Conservation (phyloP, 1,140 invertebrate genomes). For the Laodelphax striatellus region DNA sequence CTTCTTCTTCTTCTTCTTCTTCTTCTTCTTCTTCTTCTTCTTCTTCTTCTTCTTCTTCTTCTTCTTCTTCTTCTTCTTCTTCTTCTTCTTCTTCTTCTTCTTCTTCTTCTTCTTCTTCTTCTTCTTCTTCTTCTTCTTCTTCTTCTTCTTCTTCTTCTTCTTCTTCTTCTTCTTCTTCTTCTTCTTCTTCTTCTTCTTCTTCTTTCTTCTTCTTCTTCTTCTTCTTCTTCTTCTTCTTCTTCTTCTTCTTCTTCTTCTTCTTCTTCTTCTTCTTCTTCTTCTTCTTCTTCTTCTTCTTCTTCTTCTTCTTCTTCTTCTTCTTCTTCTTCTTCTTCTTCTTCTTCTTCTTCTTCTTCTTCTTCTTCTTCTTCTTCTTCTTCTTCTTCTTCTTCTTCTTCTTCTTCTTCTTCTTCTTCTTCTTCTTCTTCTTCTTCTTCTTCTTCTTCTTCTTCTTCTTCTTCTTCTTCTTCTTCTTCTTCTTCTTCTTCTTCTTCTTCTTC, state of each 20-base stretch:
- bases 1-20: no score
- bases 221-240: background rate
- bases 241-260: background rate
- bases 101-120: no score
- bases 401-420: background rate
- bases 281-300: background rate
- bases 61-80: no score
- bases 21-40: no score
- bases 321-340: background rate
- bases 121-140: no score
- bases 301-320: background rate
- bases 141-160: no score
- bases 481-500: no score
- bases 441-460: background rate
- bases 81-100: no score
- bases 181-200: background rate
- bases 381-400: background rate
- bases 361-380: background rate
- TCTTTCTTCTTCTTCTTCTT: background rate
- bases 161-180: no score
- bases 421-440: background rate
- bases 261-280: background rate
- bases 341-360: background rate
- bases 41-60: no score
- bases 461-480: no score